Evolutionary conservation across 2,113 vertebrate genomes (phyloP).

Genomic region (Gallinago media): DNA sequence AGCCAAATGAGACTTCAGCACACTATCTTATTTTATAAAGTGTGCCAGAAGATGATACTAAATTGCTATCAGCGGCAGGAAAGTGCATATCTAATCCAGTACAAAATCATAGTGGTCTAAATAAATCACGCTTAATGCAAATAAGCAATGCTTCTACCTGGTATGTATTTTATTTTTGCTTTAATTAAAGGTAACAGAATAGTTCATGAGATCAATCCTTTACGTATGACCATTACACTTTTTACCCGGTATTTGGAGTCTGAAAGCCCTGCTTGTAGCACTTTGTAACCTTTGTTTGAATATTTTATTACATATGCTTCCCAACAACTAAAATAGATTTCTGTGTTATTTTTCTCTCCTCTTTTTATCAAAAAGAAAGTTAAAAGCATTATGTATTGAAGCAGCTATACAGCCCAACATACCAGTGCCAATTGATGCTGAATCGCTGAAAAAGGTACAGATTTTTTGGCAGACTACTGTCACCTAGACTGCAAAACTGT

Average conservation of each 20-base stretch:
- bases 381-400: neutral
- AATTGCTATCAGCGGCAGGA: neutral
- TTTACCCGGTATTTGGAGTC: neutral
- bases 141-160: neutral
- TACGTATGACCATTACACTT: neutral
- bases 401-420: neutral
- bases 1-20: neutral
- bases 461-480: neutral
- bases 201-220: neutral
- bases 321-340: neutral
- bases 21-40: neutral
- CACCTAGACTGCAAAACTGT: neutral
- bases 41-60: neutral
- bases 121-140: neutral
- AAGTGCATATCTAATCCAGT: neutral
- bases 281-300: neutral
- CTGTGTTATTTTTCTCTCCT: neutral
- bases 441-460: neutral
- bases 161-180: neutral
- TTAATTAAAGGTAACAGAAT: neutral
- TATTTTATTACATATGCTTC: neutral
- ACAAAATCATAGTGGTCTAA: neutral
- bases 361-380: neutral
- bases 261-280: neutral
- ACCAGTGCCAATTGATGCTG: fast-evolving